These are phyloP conservation scores for Thumatha senex DNA, from an alignment of 2,888 invertebrate species.

Conservation along the genomic window DNA sequence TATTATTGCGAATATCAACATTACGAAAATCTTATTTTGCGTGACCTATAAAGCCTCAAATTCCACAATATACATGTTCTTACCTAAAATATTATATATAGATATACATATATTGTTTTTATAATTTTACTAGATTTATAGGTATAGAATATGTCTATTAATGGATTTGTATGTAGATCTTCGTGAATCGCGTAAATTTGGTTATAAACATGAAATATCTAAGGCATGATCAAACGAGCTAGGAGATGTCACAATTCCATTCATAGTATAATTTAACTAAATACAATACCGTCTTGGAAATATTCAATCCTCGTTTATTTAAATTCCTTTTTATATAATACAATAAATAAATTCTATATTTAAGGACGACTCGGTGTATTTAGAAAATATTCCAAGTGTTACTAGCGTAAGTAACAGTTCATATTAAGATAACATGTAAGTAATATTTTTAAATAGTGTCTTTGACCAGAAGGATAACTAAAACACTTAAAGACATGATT, in stretches of 20 bases:
- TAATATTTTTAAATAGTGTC: constrained; percentile 30
- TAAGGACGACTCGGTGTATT: constrained; percentile 31
- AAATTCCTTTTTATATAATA: no score
- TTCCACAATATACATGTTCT: background rate
- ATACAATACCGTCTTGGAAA: constrained; percentile 9
- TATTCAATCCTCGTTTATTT: no score
- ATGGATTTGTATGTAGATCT: background rate
- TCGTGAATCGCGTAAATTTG: background rate
- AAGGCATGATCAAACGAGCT: background rate
- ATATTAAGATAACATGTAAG: constrained; percentile 19
- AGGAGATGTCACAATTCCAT: constrained; percentile 28
- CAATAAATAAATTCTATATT: no score
- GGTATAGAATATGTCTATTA: background rate
- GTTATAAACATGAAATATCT: background rate
- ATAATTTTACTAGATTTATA: background rate
- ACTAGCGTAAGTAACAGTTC: constrained; percentile 19
- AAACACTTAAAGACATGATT: background rate
- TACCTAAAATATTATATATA: no score
- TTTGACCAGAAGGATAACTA: constrained; percentile 31
- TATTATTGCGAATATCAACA: background rate
- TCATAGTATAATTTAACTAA: constrained; percentile 43
- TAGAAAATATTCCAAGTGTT: constrained; percentile 27
- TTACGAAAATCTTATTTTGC: background rate
- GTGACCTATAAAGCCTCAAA: background rate
- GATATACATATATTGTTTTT: no score